phyloP scores from a whole-genome alignment of 2,888 invertebrate genomes.

The Eustalomyia histrio region DNA sequence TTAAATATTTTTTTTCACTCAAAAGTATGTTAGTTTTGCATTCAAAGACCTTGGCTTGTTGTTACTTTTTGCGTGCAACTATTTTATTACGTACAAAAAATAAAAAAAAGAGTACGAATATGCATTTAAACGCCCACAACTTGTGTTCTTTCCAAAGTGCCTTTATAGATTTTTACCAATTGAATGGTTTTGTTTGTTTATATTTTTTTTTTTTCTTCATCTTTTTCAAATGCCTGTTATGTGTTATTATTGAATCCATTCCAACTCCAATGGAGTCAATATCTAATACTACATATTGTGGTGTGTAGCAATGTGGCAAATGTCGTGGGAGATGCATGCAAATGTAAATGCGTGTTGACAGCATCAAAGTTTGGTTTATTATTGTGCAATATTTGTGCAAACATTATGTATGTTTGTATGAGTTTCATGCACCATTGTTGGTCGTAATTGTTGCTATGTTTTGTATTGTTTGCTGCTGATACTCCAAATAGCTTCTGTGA shows the following conservation, averaged over 20 bases:
- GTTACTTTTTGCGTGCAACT: constrained; percentile 50
- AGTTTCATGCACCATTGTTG: constrained; percentile 11
- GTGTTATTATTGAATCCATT: constrained; percentile 22
- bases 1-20: constrained; percentile 19
- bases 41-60: constrained; percentile 53
- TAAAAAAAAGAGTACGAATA: neutral
- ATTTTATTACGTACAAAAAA: constrained; percentile 42
- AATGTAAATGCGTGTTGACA: constrained; percentile 49
- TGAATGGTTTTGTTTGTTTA: constrained; percentile 10
- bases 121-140: constrained; percentile 37
- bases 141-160: neutral
- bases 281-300: neutral
- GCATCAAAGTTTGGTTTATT: constrained; percentile 34
- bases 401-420: constrained; percentile 9
- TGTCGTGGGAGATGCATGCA: constrained; percentile 56
- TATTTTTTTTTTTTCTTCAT: no score
- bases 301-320: neutral
- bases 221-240: constrained; percentile 37
- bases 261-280: constrained; percentile 1
- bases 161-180: constrained; percentile 9
- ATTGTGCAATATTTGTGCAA: constrained; percentile 42
- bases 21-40: constrained; percentile 18
- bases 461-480: constrained; percentile 14
- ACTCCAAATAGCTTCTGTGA: constrained; percentile 26
- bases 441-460: constrained; percentile 10